Evolutionary conservation across 1,140 invertebrate species (phyloP).

Genomic region (Drosophila carrolli): DNA sequence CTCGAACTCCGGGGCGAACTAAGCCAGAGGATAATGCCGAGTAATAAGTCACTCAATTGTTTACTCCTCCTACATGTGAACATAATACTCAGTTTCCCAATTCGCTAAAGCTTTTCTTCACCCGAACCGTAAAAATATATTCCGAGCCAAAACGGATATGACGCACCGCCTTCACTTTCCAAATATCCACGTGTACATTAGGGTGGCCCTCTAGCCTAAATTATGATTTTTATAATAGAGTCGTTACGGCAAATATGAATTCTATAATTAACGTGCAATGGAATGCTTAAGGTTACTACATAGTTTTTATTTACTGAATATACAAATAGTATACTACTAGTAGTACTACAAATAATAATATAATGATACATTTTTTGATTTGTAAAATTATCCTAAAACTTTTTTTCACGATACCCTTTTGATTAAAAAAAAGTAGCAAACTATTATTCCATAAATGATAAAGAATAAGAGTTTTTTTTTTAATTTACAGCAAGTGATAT

Average conservation of each 20-base stretch:
- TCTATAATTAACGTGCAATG: too few species aligned
- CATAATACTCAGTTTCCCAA: conserved; percentile 4
- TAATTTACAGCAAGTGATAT: not conserved
- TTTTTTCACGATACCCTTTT: too few species aligned
- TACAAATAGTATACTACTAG: too few species aligned
- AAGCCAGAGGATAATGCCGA: conserved; percentile 42
- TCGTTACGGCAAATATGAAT: too few species aligned
- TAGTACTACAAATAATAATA: too few species aligned
- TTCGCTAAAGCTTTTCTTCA: not conserved
- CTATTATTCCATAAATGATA: too few species aligned
- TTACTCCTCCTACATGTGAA: conserved; percentile 20
- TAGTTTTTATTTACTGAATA: too few species aligned
- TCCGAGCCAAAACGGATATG: conserved; percentile 48
- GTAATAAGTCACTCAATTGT: conserved; percentile 59
- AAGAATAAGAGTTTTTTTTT: too few species aligned
- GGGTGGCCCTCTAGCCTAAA: not conserved
- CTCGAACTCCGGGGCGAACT: conserved; percentile 11
- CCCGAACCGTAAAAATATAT: conserved; percentile 3
- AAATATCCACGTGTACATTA: conserved; percentile 1
- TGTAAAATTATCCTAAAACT: too few species aligned
- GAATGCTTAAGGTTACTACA: too few species aligned
- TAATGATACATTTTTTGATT: too few species aligned
- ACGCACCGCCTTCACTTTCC: conserved; percentile 53
- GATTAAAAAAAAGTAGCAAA: too few species aligned
- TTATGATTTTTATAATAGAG: not conserved